Base-by-base conservation (phyloP, 2,113 vertebrate genomes). In the Gallinago paraguaiae region DNA sequence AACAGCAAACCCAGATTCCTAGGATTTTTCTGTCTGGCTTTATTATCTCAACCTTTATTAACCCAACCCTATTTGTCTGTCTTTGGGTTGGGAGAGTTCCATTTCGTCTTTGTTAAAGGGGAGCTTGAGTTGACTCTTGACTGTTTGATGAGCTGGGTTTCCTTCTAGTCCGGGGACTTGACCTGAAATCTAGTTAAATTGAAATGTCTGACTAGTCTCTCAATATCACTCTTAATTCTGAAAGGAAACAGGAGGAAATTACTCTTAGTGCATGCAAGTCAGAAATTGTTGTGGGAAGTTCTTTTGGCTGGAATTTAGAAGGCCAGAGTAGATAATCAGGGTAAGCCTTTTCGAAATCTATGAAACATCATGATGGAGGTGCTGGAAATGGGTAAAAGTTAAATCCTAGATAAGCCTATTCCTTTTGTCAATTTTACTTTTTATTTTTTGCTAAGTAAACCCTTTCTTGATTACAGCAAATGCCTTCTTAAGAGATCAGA, bases 401-500 rank as follows among this genome's bases (percentile, higher is more conserved):
- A 82, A 96, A 88, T 90, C 86, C 72, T 80, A 65, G 41, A 82
- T 82, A 88, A 92, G 9, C 23, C 71, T 94, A 64, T 67, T 85
- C 28, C 16, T 92, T 70, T 89, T 87, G 77, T 78, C 18, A 59
- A 72, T 65, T 81, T 80, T 67, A 13, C 68, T 68, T 90, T 84
- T 67, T 37, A 17, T 37, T 82, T 93, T 83, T 94, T 95, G 78
- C 79, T 88, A 93, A 91, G 83, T 92, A 97, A 98, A 96, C 63
- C 54, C 60, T 97, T 94, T 93, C 79, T 92, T 97, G 93, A 96
- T 98, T 97, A 92, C 90, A 95, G 94, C 93, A 97, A 98, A 98
- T 97, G 90, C 91, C 93, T 97, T 96, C 94, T 97, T 96, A 97
- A 92, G 82, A 94, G 97, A 98, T 98, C 96, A 98, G 96, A 98